A percentile compares a stretch with the other conserved stretches of the same genome.
Conservation (phyloP, 2,888 invertebrate species). For the Pseudococcus jackbeardsleyi region DNA sequence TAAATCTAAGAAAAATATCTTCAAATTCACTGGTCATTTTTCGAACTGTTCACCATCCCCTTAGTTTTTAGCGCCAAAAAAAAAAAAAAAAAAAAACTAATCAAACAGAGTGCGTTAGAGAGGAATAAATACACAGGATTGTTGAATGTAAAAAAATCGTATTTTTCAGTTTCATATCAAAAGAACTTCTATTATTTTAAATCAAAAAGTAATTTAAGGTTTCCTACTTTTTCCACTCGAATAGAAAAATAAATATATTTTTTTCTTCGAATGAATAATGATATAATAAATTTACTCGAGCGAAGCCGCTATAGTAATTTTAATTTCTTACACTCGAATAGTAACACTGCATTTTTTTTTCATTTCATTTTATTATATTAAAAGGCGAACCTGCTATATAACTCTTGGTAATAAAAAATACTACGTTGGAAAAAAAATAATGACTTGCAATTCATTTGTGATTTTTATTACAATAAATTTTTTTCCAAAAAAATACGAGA, state of each 20-base stretch:
- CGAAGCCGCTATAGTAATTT: not conserved
- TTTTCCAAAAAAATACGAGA: not conserved
- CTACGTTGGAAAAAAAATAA: not conserved
- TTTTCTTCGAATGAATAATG: not conserved
- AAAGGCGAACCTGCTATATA: not conserved
- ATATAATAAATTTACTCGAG: constrained; percentile 13
- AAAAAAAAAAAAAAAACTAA: constrained; percentile 19
- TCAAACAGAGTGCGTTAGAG: not conserved
- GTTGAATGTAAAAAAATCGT: not conserved
- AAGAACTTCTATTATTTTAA: constrained; percentile 26
- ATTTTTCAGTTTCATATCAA: not conserved
- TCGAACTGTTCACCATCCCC: not conserved
- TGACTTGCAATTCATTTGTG: not conserved
- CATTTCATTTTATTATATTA: constrained; percentile 7
- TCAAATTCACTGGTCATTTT: not conserved
- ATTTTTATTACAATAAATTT: constrained; percentile 40
- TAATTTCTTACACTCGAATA: constrained; percentile 39
- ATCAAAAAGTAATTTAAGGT: constrained; percentile 39
- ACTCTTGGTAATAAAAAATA: not conserved
- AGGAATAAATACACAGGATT: not conserved
- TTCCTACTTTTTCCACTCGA: not conserved
- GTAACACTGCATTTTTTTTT: not conserved
- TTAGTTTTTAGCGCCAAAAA: not conserved
- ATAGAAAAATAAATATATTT: constrained; percentile 34
- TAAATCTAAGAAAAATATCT: not conserved